Evolutionary conservation across 2,888 invertebrate genomes (phyloP).

Genomic region (Nephrotoma guestfalica): DNA sequence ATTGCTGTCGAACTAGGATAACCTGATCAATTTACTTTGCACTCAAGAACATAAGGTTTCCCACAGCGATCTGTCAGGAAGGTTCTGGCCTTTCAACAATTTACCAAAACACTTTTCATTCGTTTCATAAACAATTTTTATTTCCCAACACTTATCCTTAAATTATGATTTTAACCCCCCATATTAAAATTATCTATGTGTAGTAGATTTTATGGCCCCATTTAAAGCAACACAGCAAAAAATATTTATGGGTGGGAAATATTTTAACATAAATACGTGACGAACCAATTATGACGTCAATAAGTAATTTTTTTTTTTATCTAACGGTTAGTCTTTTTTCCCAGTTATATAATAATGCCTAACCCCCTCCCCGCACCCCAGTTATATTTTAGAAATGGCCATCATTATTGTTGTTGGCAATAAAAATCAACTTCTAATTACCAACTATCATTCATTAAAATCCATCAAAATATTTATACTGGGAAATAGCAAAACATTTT

Average conservation of each 20-base stretch:
- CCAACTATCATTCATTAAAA: not conserved
- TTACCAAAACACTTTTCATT: too few relatives aligned
- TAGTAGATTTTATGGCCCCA: not conserved
- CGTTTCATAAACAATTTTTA: too few relatives aligned
- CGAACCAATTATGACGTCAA: not conserved
- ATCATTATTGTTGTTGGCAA: not conserved
- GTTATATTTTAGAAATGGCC: not conserved
- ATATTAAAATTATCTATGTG: not conserved
- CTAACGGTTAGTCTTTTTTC: not conserved
- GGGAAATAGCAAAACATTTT: not conserved
- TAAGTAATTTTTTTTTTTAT: not conserved
- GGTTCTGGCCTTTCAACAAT: too few relatives aligned
- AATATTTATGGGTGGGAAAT: not conserved
- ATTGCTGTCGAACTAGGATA: too few relatives aligned
- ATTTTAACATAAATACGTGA: not conserved
- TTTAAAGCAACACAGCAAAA: not conserved
- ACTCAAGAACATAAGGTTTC: too few relatives aligned
- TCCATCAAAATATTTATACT: not conserved
- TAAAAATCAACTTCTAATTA: not conserved
- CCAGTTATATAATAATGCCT: not conserved
- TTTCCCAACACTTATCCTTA: not conserved
- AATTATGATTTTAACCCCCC: not conserved
- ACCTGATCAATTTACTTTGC: too few relatives aligned
- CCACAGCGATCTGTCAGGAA: too few relatives aligned
- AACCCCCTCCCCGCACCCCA: too few relatives aligned